phyloP scores from a whole-genome alignment of 2,888 invertebrate genomes.

The Congeria kusceri region DNA sequence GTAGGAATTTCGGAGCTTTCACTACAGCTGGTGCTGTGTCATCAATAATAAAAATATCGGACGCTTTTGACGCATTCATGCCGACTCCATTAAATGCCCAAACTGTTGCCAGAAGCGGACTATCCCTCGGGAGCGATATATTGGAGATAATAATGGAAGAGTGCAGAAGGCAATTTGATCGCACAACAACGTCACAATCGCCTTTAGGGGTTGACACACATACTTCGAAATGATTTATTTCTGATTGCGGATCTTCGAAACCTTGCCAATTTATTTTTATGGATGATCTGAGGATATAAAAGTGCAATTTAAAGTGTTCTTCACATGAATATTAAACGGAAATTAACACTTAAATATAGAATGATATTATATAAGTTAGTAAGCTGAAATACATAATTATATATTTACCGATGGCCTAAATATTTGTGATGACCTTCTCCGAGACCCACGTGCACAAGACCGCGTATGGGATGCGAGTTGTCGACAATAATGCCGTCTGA shows the following conservation, averaged over 20 bases:
- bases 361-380: too few relatives aligned
- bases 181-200: slow-evolving; percentile 37
- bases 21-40: slow-evolving; percentile 15
- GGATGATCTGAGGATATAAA: slow-evolving; percentile 27
- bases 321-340: too few relatives aligned
- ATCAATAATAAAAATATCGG: slow-evolving; percentile 28
- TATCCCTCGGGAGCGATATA: slow-evolving; percentile 35
- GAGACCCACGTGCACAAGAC: too few relatives aligned
- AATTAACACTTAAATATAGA: too few relatives aligned
- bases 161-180: slow-evolving; percentile 24
- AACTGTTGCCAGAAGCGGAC: slow-evolving; percentile 29
- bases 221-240: slow-evolving; percentile 30
- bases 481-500: too few relatives aligned
- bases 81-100: slow-evolving; percentile 25
- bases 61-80: slow-evolving; percentile 15
- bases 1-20: slow-evolving; percentile 13
- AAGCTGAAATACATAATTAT: too few relatives aligned
- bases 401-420: too few relatives aligned
- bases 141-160: slow-evolving; percentile 35
- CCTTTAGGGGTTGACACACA: slow-evolving; percentile 24
- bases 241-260: slow-evolving; percentile 50
- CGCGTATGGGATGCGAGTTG: too few relatives aligned
- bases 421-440: too few relatives aligned
- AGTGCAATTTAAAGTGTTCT: too few relatives aligned
- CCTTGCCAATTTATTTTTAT: slow-evolving; percentile 36